Base-by-base conservation (phyloP, 2,888 invertebrate species). In the Peribatodes rhomboidaria region DNA sequence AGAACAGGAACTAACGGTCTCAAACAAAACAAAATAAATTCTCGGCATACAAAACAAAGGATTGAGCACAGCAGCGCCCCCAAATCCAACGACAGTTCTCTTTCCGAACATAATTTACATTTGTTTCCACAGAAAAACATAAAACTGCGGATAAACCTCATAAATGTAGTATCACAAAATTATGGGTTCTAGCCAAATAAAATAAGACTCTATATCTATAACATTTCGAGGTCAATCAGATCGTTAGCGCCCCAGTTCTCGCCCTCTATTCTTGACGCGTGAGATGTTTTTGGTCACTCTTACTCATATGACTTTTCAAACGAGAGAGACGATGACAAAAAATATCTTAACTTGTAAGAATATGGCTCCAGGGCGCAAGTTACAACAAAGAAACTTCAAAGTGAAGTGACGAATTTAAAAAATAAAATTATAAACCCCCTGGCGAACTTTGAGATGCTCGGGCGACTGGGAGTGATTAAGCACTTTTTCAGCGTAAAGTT, bases 341-440 rank as follows among this genome's bases (percentile, higher is more conserved):
- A n/a, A n/a, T n/a, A n/a, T n/a, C n/a, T n/a, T n/a, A n/a, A n/a
- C n/a, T n/a, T n/a, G n/a, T n/a, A n/a, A n/a, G n/a, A n/a, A n/a
- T n/a, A n/a, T n/a, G n/a, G n/a, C n/a, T n/a, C n/a, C n/a, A n/a
- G n/a, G 82, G 77, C 79, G 75, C 77, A 27, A 53, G 39, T 53
- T 53, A 33, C 79, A 85, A 84, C 82, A 82, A 78, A 82, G 82
- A 64, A 61, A 81, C 78, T 22, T 46, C 13, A 22, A 46, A 71
- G 69, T 58, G 67, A 22, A 71, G 69, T 58, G 67, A 61, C 68
- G 65, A 72, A 68, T 68, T 76, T 72, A 76, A 68, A 67, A 70
- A 74, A 72, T 76, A 62, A 73, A 74, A 73, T 70, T 2, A 67
- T 65, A 52, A 54, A 42, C 16, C 37, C 55, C 46, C 42, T 49